Percentiles rank a stretch among this genome's conserved stretches.
Evolutionary conservation across 2,888 invertebrate species (phyloP).

Genomic region (Nudaria mundana): DNA sequence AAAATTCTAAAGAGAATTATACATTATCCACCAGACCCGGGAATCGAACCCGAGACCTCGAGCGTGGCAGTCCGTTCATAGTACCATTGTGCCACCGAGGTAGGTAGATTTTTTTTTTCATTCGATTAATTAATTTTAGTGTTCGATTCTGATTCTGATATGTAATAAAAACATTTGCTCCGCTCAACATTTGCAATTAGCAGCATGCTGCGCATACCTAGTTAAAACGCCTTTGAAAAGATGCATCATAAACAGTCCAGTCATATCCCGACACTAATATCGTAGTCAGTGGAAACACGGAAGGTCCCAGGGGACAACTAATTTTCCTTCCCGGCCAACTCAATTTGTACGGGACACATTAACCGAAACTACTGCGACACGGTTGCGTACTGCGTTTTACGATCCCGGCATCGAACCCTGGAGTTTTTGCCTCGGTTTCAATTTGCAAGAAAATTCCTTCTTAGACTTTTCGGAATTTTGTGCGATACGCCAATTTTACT

Average conservation of each 20-base stretch:
- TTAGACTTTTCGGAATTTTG: slow-evolving; percentile 39
- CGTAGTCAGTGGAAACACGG: slow-evolving; percentile 22
- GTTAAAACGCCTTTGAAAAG: too few relatives aligned
- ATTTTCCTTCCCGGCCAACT: slow-evolving; percentile 72
- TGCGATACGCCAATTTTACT: slow-evolving; percentile 9
- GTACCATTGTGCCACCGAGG: too few relatives aligned
- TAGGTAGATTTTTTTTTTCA: too few relatives aligned
- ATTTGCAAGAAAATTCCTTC: slow-evolving; percentile 67
- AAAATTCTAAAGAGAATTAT: too few relatives aligned
- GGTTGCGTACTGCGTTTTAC: slow-evolving; percentile 72
- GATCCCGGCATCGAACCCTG: slow-evolving; percentile 55
- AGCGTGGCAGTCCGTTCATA: too few relatives aligned
- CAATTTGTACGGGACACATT: slow-evolving; percentile 77
- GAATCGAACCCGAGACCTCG: too few relatives aligned
- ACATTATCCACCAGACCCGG: too few relatives aligned
- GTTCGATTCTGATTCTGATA: too few relatives aligned
- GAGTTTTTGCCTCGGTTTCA: slow-evolving; percentile 62
- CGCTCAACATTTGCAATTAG: too few relatives aligned
- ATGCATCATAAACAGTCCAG: slow-evolving; percentile 33
- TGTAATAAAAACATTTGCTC: too few relatives aligned
- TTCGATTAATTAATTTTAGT: too few relatives aligned
- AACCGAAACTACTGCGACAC: slow-evolving; percentile 74
- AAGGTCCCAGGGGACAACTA: slow-evolving; percentile 62
- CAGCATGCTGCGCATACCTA: too few relatives aligned
- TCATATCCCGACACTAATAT: slow-evolving; percentile 34